phyloP scores from a whole-genome alignment of 64 coral and sea anemone species.

The Trachythela sp. region DNA sequence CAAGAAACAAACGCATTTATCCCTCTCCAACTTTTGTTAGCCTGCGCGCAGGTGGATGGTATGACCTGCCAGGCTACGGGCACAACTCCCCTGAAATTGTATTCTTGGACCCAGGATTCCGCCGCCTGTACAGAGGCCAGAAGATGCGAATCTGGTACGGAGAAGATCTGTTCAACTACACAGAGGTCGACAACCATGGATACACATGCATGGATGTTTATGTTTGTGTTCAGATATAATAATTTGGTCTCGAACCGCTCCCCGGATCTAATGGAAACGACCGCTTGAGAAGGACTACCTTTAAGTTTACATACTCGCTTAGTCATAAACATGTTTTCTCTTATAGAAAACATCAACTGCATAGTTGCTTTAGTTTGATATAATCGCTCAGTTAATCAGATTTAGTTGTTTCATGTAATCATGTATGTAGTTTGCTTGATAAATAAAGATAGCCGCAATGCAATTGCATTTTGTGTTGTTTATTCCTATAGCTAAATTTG shows the following conservation, averaged over 20 bases:
- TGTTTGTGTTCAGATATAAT: neutral
- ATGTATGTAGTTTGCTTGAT: too few relatives aligned
- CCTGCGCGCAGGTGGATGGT: neutral
- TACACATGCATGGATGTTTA: conserved; percentile 39
- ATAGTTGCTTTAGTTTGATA: too few relatives aligned
- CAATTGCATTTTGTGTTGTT: too few relatives aligned
- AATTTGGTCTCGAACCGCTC: neutral
- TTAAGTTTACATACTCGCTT: too few relatives aligned
- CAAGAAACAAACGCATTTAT: neutral
- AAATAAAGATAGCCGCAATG: too few relatives aligned
- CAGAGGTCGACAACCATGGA: conserved; percentile 23
- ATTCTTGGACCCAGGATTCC: neutral
- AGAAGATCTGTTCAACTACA: conserved; percentile 23
- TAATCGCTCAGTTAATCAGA: too few relatives aligned
- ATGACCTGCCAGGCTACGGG: neutral
- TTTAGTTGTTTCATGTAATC: too few relatives aligned
- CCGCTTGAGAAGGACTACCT: too few relatives aligned
- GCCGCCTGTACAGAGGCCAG: neutral
- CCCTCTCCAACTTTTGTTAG: neutral
- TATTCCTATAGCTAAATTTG: too few relatives aligned
- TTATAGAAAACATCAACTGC: too few relatives aligned
- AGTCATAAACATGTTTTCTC: too few relatives aligned
- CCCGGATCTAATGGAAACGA: too few relatives aligned
- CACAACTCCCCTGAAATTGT: neutral
- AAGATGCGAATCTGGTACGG: conserved; percentile 42